These are phyloP conservation scores for Diplazon laetatorius DNA, from an alignment of 2,888 invertebrate genomes.

Conservation along the genomic window DNA sequence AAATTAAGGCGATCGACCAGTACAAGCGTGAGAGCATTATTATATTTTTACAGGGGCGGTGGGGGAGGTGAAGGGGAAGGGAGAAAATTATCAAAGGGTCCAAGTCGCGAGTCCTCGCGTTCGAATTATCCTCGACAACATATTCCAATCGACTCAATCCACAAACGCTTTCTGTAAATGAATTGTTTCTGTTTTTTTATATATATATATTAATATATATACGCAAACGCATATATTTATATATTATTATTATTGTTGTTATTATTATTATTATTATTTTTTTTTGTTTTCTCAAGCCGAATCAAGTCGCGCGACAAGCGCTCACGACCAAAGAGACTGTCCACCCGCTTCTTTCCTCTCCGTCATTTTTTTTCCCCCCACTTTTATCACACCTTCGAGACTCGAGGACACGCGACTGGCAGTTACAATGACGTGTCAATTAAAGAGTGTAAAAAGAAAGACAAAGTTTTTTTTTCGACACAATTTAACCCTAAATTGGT, in stretches of 20 bases:
- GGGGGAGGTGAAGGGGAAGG: too few species aligned
- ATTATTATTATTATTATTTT: too few species aligned
- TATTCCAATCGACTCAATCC: constrained; percentile 28
- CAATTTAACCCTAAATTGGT: too few species aligned
- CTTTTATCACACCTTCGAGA: constrained; percentile 31
- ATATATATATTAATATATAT: constrained; percentile 24
- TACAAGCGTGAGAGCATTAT: constrained; percentile 48
- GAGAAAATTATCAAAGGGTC: too few species aligned
- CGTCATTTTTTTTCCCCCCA: too few species aligned
- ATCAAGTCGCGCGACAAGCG: constrained; percentile 67
- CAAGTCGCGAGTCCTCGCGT: constrained; percentile 42
- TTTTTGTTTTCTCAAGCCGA: constrained; percentile 47
- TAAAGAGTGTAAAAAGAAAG: too few species aligned
- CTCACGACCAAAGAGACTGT: constrained; percentile 75
- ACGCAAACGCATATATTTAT: constrained; percentile 3
- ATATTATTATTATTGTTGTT: too few species aligned
- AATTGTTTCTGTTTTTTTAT: constrained; percentile 15
- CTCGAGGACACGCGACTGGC: constrained; percentile 45
- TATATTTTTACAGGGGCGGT: constrained; percentile 40
- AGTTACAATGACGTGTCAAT: too few species aligned
- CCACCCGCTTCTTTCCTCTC: constrained; percentile 14
- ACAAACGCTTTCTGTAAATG: constrained; percentile 31
- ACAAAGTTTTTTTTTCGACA: too few species aligned
- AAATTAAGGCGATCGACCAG: constrained; percentile 49
- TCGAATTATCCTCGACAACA: constrained; percentile 18